A percentile compares a stretch with the other conserved stretches of the same genome.
Evolutionary conservation across 2,113 vertebrate genomes (phyloP).

Genomic region (Stercorarius parasiticus): DNA sequence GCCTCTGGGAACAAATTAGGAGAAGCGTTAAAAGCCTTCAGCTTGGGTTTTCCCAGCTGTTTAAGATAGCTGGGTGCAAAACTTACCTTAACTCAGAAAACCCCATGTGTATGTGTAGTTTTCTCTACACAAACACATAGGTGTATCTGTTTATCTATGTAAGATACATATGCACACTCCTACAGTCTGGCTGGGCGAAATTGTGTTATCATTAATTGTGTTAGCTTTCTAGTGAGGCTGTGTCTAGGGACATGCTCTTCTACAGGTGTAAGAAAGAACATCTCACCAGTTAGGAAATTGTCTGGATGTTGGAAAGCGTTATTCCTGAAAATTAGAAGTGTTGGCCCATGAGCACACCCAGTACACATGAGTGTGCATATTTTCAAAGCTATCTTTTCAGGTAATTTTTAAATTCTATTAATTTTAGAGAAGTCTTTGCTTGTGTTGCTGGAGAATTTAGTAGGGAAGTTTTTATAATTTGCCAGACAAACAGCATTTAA

Average conservation of each 20-base stretch:
- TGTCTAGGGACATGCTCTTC: neutral
- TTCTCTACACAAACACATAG: neutral
- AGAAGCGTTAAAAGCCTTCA: neutral
- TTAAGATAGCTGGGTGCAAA: neutral
- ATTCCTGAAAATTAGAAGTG: neutral
- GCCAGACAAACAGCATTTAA: neutral
- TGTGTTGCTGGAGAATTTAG: neutral
- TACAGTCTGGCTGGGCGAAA: neutral
- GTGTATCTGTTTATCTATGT: neutral
- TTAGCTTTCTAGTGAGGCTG: neutral
- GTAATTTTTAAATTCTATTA: neutral
- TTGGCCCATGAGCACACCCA: neutral
- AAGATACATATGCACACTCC: accelerated
- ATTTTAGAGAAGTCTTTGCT: neutral
- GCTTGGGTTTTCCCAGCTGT: neutral
- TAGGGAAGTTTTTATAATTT: neutral
- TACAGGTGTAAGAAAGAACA: neutral
- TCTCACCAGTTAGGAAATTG: neutral
- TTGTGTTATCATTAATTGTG: neutral
- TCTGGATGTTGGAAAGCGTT: neutral
- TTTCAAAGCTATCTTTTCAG: neutral
- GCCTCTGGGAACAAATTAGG: neutral
- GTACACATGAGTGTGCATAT: neutral
- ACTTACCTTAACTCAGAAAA: neutral
- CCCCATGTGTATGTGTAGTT: neutral